phyloP scores from a whole-genome alignment of 2,888 invertebrate genomes.

The Napeogenes sylphis region DNA sequence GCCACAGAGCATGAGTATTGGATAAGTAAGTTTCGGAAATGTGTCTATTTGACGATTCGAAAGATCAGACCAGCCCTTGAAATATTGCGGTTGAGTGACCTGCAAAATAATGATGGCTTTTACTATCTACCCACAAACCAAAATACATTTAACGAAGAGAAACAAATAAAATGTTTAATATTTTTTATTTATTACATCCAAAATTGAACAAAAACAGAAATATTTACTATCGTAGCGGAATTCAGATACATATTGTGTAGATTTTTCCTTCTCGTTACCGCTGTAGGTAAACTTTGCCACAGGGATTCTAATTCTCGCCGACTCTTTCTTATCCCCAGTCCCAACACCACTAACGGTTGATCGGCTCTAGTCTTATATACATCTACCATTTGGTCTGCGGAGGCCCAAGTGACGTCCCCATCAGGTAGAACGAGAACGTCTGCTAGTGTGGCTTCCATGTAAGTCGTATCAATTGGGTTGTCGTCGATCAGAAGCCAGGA shows the following conservation, averaged over 20 bases:
- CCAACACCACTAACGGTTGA: slow-evolving; percentile 38
- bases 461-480: slow-evolving; percentile 34
- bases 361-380: slow-evolving; percentile 48
- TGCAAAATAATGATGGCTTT: slow-evolving; percentile 27
- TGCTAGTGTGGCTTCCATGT: slow-evolving; percentile 36
- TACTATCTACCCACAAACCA: neutral
- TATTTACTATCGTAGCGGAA: slow-evolving; percentile 51
- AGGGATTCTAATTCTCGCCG: slow-evolving; percentile 33
- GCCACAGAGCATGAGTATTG: slow-evolving; percentile 55
- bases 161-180: too few species aligned
- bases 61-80: slow-evolving; percentile 59
- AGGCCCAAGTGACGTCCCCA: slow-evolving; percentile 53
- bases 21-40: slow-evolving; percentile 60
- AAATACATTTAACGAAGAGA: too few species aligned
- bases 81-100: slow-evolving; percentile 54
- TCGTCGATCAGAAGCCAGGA: slow-evolving; percentile 57
- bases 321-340: slow-evolving; percentile 32
- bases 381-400: slow-evolving; percentile 45
- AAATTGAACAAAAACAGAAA: neutral
- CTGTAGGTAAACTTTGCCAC: slow-evolving; percentile 43
- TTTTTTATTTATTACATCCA: too few species aligned
- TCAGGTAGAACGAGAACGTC: slow-evolving; percentile 51
- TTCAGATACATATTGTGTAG: slow-evolving; percentile 47
- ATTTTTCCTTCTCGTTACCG: slow-evolving; percentile 50
- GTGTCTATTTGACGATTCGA: slow-evolving; percentile 57